Evolutionary conservation across 1,140 invertebrate genomes (phyloP).

Genomic region (Zaprionus nigranus): DNA sequence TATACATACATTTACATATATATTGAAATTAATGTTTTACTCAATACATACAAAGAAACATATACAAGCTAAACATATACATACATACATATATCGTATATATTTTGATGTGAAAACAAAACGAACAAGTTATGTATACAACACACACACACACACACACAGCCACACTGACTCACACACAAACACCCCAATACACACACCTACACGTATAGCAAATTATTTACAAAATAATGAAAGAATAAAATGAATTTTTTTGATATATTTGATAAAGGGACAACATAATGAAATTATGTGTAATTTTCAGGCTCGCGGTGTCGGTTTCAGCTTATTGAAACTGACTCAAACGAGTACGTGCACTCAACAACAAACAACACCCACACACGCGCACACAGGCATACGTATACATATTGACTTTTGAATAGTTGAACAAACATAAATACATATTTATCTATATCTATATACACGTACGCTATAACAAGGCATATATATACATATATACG

Average conservation of each 20-base stretch:
- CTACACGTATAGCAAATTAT: conserved; percentile 43
- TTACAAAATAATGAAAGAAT: conserved; percentile 36
- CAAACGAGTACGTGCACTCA: not conserved
- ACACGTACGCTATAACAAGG: conserved; percentile 22
- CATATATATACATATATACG: conserved; percentile 30
- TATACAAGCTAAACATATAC: conserved; percentile 22
- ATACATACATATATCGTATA: not conserved
- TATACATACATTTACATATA: conserved; percentile 20
- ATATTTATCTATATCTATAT: conserved; percentile 42
- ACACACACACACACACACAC: conserved; percentile 2
- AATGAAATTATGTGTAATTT: conserved; percentile 47
- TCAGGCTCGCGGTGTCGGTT: conserved; percentile 18
- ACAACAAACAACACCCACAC: conserved; percentile 2
- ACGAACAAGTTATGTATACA: conserved; percentile 4
- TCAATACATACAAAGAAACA: conserved; percentile 18
- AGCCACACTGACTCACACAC: conserved; percentile 12
- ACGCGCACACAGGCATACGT: not conserved
- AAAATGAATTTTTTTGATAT: conserved; percentile 36
- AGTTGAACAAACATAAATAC: conserved; percentile 28
- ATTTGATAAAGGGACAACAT: conserved; percentile 42
- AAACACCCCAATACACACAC: too few relatives aligned
- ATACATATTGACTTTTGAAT: conserved; percentile 38
- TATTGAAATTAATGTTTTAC: conserved; percentile 17
- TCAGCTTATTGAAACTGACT: conserved; percentile 11
- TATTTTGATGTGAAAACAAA: conserved; percentile 1